Evolutionary conservation across 2,888 invertebrate genomes (phyloP).

Genomic region (Linyphia triangularis): DNA sequence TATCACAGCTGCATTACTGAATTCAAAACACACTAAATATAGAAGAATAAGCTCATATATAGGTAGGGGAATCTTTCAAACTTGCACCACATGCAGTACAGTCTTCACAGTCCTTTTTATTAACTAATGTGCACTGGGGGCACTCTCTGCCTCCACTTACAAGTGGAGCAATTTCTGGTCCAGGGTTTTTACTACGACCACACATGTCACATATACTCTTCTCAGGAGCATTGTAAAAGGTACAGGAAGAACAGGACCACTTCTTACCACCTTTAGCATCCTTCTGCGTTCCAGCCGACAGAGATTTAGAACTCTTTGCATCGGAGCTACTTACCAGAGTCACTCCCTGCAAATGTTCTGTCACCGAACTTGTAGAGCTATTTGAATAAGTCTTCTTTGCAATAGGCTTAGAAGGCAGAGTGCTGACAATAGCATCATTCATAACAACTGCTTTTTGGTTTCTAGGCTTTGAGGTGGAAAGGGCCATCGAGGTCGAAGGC

Average conservation of each 20-base stretch:
- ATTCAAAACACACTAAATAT: slow-evolving; percentile 39
- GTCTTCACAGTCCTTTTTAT: slow-evolving; percentile 83
- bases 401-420: slow-evolving; percentile 21
- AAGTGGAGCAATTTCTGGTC: slow-evolving; percentile 84
- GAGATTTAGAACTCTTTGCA: slow-evolving; percentile 41
- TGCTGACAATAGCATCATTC: slow-evolving; percentile 5
- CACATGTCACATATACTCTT: slow-evolving; percentile 88
- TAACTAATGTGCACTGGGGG: slow-evolving; percentile 87
- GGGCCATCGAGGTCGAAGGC: neutral
- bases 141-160: slow-evolving; percentile 88
- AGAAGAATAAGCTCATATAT: slow-evolving; percentile 82
- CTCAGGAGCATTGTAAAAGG: slow-evolving; percentile 84
- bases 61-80: slow-evolving; percentile 87
- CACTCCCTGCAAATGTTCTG: neutral
- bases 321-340: slow-evolving; percentile 13
- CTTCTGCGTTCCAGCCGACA: neutral
- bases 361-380: neutral
- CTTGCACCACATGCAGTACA: slow-evolving; percentile 87
- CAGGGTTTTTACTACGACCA: slow-evolving; percentile 84
- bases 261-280: slow-evolving; percentile 62
- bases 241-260: slow-evolving; percentile 88
- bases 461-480: slow-evolving; percentile 37
- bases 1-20: slow-evolving; percentile 69
- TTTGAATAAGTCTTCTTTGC: slow-evolving; percentile 55
- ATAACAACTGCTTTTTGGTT: slow-evolving; percentile 30